Percentiles rank a stretch among this genome's conserved stretches.
Conservation (phyloP, 37 sponge, comb jelly and placozoan genomes). For the Bolinopsis microptera region DNA sequence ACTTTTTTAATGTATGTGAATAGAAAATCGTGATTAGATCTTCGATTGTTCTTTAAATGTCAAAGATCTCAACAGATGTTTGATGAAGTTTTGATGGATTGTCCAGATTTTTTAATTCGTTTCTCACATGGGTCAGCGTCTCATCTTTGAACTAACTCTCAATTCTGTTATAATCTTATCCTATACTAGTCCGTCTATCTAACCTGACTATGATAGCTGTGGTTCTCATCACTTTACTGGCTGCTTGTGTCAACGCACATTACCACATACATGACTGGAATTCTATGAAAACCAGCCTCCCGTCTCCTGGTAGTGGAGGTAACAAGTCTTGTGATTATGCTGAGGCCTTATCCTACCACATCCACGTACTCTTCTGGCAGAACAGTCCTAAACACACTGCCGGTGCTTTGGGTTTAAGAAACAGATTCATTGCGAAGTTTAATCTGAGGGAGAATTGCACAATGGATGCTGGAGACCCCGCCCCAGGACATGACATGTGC, state of each 20-base stretch:
- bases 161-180: too few species aligned
- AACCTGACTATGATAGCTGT: background rate
- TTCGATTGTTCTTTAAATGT: too few species aligned
- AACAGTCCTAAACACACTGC: background rate
- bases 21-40: too few species aligned
- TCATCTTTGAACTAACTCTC: too few species aligned
- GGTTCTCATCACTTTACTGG: background rate
- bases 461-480: background rate
- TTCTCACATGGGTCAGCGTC: too few species aligned
- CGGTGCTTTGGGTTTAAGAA: background rate
- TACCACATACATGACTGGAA: background rate
- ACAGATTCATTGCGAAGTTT: background rate
- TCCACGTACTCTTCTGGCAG: conserved; percentile 30
- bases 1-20: too few species aligned
- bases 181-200: too few species aligned
- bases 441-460: background rate
- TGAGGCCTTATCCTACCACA: background rate
- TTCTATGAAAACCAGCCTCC: background rate
- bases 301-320: background rate
- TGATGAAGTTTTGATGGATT: too few species aligned
- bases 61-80: too few species aligned
- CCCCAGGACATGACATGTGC: conserved; percentile 38
- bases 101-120: too few species aligned
- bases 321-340: background rate
- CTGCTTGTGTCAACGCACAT: background rate